Conservation (phyloP, 2,888 invertebrate species). For the Epinotia bilunana region DNA sequence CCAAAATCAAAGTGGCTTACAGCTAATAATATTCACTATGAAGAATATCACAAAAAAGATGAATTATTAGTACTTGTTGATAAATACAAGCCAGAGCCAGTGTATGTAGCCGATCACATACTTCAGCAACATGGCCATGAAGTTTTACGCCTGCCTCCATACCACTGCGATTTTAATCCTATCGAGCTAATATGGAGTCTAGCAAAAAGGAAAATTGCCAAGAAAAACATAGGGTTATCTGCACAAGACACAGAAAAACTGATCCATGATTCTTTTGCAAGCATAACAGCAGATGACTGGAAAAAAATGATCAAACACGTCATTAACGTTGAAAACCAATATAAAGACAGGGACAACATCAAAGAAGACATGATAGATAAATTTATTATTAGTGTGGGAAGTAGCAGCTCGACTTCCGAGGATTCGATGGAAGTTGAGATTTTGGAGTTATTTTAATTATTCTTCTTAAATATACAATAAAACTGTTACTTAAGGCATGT, state of each 20-base stretch:
- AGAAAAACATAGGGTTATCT: slow-evolving; percentile 27
- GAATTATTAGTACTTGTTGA: slow-evolving; percentile 19
- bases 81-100: slow-evolving; percentile 27
- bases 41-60: slow-evolving; percentile 16
- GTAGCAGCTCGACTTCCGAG: slow-evolving; percentile 26
- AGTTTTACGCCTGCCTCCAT: slow-evolving; percentile 22
- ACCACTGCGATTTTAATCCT: slow-evolving; percentile 32
- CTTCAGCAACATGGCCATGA: slow-evolving; percentile 31
- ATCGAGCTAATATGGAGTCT: slow-evolving; percentile 29
- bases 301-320: slow-evolving; percentile 25
- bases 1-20: slow-evolving; percentile 22
- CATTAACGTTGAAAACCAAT: slow-evolving; percentile 17
- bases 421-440: slow-evolving; percentile 26
- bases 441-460: slow-evolving; percentile 32
- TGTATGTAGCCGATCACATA: slow-evolving; percentile 26
- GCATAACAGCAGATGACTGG: slow-evolving; percentile 31
- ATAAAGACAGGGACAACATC: slow-evolving; percentile 23
- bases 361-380: slow-evolving; percentile 22
- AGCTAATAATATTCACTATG: slow-evolving; percentile 24
- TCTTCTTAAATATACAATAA: slow-evolving; percentile 10
- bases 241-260: slow-evolving; percentile 31
- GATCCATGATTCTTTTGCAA: slow-evolving; percentile 25
- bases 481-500: slow-evolving; percentile 10
- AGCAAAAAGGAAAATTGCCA: slow-evolving; percentile 23
- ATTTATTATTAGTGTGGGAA: slow-evolving; percentile 30